These are phyloP conservation scores for Hydropsyche tenuis DNA, from an alignment of 1,140 invertebrate genomes.

Conservation along the genomic window DNA sequence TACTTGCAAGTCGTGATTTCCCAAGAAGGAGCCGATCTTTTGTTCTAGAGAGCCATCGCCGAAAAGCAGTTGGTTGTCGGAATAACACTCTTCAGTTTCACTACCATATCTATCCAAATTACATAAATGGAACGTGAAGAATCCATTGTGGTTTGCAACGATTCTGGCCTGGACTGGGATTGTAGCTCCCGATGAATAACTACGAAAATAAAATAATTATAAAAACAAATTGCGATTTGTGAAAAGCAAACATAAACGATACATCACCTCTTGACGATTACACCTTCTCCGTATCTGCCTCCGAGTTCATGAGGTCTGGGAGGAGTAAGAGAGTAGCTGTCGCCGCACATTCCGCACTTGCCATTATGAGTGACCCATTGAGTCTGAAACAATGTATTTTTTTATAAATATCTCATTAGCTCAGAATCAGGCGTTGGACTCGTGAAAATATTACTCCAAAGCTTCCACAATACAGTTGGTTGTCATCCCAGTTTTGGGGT, in stretches of 20 bases:
- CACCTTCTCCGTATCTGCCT: conserved; percentile 66
- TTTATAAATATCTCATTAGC: no score
- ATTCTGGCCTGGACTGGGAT: conserved; percentile 55
- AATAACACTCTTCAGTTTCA: conserved; percentile 65
- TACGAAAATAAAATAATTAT: conserved; percentile 27
- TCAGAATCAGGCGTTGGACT: no score
- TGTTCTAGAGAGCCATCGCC: conserved; percentile 53
- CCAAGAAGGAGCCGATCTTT: conserved; percentile 18
- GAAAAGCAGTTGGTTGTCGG: conserved; percentile 54
- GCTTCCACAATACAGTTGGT: conserved; percentile 73
- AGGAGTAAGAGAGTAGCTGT: conserved; percentile 58
- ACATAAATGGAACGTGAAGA: conserved; percentile 63
- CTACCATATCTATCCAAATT: conserved; percentile 49
- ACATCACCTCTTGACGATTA: conserved; percentile 56
- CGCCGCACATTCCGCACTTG: conserved; percentile 67
- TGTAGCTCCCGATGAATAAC: conserved; percentile 51
- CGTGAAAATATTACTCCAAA: conserved; percentile 61
- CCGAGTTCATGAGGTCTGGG: conserved; percentile 70
- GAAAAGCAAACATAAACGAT: not conserved
- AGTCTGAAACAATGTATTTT: no score
- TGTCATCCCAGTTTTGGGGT: conserved; percentile 69
- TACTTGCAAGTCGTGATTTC: conserved; percentile 37
- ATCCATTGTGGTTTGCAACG: conserved; percentile 61
- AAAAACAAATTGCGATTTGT: not conserved
- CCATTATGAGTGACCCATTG: conserved; percentile 59